Percentiles rank a stretch among this genome's conserved stretches.
These are phyloP conservation scores for Aphyosemion australe DNA, from an alignment of 2,113 vertebrate species.

Conservation along the genomic window DNA sequence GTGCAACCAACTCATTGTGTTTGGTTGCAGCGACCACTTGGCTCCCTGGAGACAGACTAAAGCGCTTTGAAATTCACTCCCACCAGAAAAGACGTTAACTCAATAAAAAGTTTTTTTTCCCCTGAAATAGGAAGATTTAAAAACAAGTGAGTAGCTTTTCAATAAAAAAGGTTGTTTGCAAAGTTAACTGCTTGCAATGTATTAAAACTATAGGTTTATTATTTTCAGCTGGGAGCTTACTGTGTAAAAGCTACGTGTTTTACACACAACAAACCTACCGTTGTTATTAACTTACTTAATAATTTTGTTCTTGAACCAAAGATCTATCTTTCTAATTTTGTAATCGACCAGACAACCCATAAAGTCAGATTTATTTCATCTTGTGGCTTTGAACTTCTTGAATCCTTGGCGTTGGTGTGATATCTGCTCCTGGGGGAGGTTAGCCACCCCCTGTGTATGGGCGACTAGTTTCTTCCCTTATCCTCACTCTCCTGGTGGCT, in stretches of 20 bases:
- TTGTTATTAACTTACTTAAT: not conserved
- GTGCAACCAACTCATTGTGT: constrained; percentile 47
- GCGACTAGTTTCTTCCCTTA: constrained; percentile 35
- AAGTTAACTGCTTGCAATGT: not conserved
- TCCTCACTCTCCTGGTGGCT: constrained; percentile 29
- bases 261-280: too few relatives aligned
- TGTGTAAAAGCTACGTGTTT: not conserved
- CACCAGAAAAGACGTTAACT: constrained; percentile 35
- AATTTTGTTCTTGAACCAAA: too few relatives aligned
- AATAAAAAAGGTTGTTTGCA: not conserved
- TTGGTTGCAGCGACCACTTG: constrained; percentile 36
- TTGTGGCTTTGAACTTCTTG: constrained; percentile 52
- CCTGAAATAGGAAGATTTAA: not conserved
- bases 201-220: not conserved
- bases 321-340: too few relatives aligned
- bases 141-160: not conserved
- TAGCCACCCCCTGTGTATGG: constrained; percentile 45
- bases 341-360: constrained; percentile 2
- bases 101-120: constrained; percentile 20
- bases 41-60: constrained; percentile 27
- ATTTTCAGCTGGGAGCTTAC: not conserved
- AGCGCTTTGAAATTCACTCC: constrained; percentile 35
- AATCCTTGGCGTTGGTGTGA: constrained; percentile 44
- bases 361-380: constrained; percentile 42
- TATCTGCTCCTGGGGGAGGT: constrained; percentile 44